These are phyloP conservation scores for Halcyon badia DNA, from an alignment of 2,797 vertebrate species.

Conservation along the genomic window DNA sequence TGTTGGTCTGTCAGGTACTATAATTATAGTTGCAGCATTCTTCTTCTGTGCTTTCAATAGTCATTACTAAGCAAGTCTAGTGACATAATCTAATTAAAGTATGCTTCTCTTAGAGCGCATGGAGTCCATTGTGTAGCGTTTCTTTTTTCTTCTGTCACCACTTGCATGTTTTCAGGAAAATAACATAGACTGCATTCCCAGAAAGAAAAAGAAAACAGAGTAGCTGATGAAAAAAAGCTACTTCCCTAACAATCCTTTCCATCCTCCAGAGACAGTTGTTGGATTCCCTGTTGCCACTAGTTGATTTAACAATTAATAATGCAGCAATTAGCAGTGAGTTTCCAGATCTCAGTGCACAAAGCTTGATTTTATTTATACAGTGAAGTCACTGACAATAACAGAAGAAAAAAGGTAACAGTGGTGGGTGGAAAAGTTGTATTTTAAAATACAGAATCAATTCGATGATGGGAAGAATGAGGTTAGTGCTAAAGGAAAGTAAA, in stretches of 20 bases:
- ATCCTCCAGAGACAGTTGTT: conserved; percentile 22
- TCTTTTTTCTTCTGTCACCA: background rate
- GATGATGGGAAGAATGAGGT: background rate
- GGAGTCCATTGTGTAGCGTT: background rate
- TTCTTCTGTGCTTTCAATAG: conserved; percentile 45
- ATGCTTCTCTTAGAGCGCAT: background rate
- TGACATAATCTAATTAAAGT: conserved; percentile 69
- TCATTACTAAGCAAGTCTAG: conserved; percentile 54
- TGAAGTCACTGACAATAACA: background rate
- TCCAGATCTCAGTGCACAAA: background rate
- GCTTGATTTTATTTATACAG: conserved; percentile 4
- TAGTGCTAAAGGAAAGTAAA: background rate
- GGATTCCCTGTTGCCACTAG: conserved; percentile 23
- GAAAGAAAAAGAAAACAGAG: background rate
- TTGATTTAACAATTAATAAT: conserved; percentile 57
- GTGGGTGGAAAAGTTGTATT: background rate
- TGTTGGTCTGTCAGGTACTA: conserved; percentile 59
- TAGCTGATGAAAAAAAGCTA: background rate
- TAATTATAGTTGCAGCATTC: conserved; percentile 60
- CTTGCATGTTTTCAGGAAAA: background rate
- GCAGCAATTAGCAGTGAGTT: conserved; percentile 34
- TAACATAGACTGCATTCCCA: background rate
- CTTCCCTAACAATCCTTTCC: background rate
- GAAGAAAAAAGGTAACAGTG: background rate
- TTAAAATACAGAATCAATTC: background rate